Base-by-base conservation (phyloP, 2,797 vertebrate genomes). In the Ambastaia sidthimunki region DNA sequence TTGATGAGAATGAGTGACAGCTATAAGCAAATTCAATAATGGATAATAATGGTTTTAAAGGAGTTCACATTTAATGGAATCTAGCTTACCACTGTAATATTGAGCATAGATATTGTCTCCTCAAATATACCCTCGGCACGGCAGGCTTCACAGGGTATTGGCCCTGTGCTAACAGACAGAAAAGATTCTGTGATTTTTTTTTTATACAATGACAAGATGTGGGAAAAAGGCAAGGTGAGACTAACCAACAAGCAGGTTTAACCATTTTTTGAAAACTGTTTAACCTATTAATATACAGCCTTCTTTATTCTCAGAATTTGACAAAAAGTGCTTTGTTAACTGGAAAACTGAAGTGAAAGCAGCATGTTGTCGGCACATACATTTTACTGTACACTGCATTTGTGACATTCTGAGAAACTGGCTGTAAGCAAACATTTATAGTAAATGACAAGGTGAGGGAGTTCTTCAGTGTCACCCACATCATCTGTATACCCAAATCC, bases 121-220 rank as follows among this genome's bases (percentile, higher is more conserved):
- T 99, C 98, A 0, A 96, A 98, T n/a, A 99, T 95, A 41, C 96
- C 96, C 71, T 99, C 98, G 18, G 95, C 92, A 63, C 94, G 94
- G 15, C 98, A 99, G 70, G 96, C 97, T 19, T 96, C 92, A 68
- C 98, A 99, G 57, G 96, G 97, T 57, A 96, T 96, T 44, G 98
- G 97, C 4, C 97, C 97, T 4, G 92, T 91, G 84, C 98, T 99
- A 80, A 74, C 68, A 85, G 82, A 11, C 34, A 76, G 4, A 31
- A 82, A 63, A 71, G 19, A 2, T 71, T 44, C n/a, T 4, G 34
- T 52, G 19, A 28, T 78, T 28, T 69, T 62, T 55, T 47, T 69
- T 15, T 41, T 9, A 18, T 23, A 18, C 37, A 75, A 25, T 13
- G 7, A 11, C 0, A 18, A n/a, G 57, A 13, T 9, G 62, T 23